These are phyloP conservation scores for Cyclura pinguis DNA, from an alignment of 2,797 vertebrate species.

Conservation along the genomic window DNA sequence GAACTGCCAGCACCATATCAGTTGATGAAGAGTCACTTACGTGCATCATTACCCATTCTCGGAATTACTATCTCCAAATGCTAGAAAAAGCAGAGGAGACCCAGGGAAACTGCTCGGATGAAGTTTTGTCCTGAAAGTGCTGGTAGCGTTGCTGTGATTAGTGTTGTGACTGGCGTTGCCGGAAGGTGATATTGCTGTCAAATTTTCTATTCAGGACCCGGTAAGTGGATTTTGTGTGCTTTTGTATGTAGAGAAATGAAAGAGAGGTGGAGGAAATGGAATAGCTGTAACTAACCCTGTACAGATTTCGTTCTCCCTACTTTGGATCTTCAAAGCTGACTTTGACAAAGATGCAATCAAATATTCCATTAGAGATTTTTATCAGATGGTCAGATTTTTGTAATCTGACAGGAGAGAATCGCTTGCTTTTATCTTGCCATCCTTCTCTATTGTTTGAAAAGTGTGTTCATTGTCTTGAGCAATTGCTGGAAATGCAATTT, in stretches of 20 bases:
- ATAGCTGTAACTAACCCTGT: conserved; percentile 2
- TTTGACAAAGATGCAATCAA: background rate
- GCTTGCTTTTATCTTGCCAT: background rate
- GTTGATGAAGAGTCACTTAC: background rate
- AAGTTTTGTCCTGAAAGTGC: background rate
- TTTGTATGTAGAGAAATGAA: background rate
- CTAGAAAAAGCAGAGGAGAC: accelerated
- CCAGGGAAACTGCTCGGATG: accelerated
- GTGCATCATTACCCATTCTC: background rate
- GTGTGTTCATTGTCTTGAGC: background rate
- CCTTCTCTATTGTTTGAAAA: background rate
- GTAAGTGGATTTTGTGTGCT: background rate
- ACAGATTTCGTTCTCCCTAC: background rate
- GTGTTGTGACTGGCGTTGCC: conserved; percentile 6
- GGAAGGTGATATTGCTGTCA: conserved; percentile 27
- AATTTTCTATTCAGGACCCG: conserved; percentile 36
- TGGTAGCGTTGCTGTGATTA: accelerated
- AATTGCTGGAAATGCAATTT: background rate
- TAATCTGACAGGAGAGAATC: background rate
- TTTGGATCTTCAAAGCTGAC: background rate
- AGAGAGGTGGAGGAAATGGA: conserved; percentile 11
- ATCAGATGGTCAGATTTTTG: background rate
- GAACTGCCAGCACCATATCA: background rate
- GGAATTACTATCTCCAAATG: background rate
- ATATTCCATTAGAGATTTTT: background rate